Base-by-base conservation (phyloP, 2,113 vertebrate genomes). In the Pogonocichla stellata region DNA sequence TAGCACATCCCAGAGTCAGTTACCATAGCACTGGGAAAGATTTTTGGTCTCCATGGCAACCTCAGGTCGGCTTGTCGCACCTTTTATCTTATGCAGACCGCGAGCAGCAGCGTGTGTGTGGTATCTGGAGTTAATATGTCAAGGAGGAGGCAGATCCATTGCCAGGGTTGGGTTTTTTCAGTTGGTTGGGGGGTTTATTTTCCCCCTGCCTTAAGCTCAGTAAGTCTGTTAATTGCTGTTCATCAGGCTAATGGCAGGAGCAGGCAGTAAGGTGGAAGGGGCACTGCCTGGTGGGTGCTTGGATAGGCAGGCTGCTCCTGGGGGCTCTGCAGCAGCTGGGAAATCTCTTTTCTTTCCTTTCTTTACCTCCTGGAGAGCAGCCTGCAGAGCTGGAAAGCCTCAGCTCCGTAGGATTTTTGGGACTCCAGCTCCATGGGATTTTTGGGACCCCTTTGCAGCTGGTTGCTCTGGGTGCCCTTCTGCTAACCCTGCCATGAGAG, bases 31-130 rank as follows among this genome's bases (percentile, higher is more conserved):
- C 98, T 98, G 85, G 54, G 92, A 97, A 98, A 95, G 97, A 98
- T 98, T 98, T 58, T 93, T 95, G 96, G 98, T 99, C 97, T 96
- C 98, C 98, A 98, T 98, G 97, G 98, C 97, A 99, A 99, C 98
- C 95, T 94, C 96, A 95, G 96, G 96, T 97, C 71, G 60, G 95
- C 96, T 94, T 42, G 58, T 94, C 47, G 51, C 94, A 97, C 96
- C 97, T 98, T 97, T 80, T 70, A 88, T 96, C 96, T 88, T 50
- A 34, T 38, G 95, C 91, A 92, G 96, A 61, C 92, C 64, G 88
- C 34, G 24, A 91, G 78, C 79, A 89, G 86, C 93, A 90, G 81
- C 53, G 79, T 91, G 73, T 93, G 93, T 93, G 75, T 92, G 93
- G 75, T 95, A 97, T 92, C 88, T 92, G 77, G 36, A 83, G 90